Conservation (phyloP, 1,140 invertebrate species). For the Ostrea denselamellosa region DNA sequence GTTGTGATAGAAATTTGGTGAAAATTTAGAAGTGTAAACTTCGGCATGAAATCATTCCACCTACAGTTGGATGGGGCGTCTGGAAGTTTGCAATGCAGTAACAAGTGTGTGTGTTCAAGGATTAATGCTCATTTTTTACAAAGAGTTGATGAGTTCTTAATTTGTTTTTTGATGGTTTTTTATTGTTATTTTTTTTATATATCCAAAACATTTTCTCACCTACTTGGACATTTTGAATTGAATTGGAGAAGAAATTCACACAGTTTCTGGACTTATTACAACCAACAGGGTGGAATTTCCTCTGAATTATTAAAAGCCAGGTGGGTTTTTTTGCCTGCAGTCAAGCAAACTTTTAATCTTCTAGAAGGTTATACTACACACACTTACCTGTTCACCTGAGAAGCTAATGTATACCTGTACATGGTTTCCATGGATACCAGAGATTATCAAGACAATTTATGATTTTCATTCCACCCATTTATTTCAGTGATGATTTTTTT, state of each 20-base stretch:
- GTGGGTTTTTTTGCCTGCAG: background rate
- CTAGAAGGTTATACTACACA: background rate
- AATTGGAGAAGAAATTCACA: background rate
- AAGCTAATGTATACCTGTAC: background rate
- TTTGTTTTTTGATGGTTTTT: background rate
- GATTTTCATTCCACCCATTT: background rate
- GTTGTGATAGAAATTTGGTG: constrained; percentile 26
- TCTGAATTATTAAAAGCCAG: constrained; percentile 27
- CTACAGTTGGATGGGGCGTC: background rate
- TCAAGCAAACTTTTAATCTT: constrained; percentile 17
- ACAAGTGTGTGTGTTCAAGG: background rate
- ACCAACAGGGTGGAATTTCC: constrained; percentile 19
- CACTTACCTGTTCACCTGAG: constrained; percentile 19
- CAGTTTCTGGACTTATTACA: background rate
- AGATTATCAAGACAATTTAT: background rate
- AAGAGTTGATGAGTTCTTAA: background rate
- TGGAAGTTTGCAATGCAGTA: background rate
- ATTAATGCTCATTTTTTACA: background rate
- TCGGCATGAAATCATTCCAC: background rate
- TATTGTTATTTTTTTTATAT: background rate
- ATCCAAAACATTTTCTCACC: background rate
- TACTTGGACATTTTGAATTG: background rate
- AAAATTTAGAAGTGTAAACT: constrained; percentile 11
- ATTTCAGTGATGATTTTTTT: constrained; percentile 14
- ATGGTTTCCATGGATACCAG: constrained; percentile 32